These are phyloP conservation scores for Drosophila recens DNA, from an alignment of 2,888 invertebrate species.

Conservation along the genomic window DNA sequence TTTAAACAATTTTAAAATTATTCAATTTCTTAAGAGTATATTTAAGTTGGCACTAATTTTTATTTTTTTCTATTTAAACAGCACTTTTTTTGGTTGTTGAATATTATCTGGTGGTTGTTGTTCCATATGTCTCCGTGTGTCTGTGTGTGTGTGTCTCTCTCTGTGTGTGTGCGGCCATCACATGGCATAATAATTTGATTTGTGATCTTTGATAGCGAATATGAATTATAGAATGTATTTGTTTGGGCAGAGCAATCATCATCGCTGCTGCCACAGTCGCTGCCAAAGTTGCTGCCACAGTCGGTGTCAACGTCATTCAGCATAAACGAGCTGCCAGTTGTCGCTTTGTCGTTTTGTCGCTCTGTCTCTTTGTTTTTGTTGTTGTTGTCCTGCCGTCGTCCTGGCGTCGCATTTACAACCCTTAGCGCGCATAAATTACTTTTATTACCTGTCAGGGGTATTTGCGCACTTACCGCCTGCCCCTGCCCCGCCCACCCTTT, in stretches of 20 bases:
- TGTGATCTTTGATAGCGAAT: slow-evolving; percentile 84
- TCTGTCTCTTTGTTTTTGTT: slow-evolving; percentile 3
- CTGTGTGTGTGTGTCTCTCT: slow-evolving; percentile 2
- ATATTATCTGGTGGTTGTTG: slow-evolving; percentile 48
- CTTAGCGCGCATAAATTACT: slow-evolving; percentile 84
- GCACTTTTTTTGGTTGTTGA: slow-evolving; percentile 21
- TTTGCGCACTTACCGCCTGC: slow-evolving; percentile 56
- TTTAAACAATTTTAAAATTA: neutral
- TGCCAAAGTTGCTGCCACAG: slow-evolving; percentile 35
- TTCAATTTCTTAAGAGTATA: slow-evolving; percentile 18
- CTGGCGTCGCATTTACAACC: slow-evolving; percentile 79
- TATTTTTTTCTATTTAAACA: slow-evolving; percentile 16
- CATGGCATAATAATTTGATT: slow-evolving; percentile 84
- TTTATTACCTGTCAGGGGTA: slow-evolving; percentile 84
- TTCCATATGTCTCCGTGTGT: slow-evolving; percentile 16
- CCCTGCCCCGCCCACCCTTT: neutral
- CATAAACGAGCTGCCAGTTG: slow-evolving; percentile 73
- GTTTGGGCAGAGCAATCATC: slow-evolving; percentile 13
- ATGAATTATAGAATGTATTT: slow-evolving; percentile 80
- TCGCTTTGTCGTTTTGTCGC: slow-evolving; percentile 41
- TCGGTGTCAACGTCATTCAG: slow-evolving; percentile 78
- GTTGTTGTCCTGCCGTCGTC: slow-evolving; percentile 39
- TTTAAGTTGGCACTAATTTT: neutral
- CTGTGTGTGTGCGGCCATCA: slow-evolving; percentile 68
- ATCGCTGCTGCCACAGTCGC: slow-evolving; percentile 5